Conservation (phyloP, 2,113 vertebrate genomes). For the Macquaria australasica region DNA sequence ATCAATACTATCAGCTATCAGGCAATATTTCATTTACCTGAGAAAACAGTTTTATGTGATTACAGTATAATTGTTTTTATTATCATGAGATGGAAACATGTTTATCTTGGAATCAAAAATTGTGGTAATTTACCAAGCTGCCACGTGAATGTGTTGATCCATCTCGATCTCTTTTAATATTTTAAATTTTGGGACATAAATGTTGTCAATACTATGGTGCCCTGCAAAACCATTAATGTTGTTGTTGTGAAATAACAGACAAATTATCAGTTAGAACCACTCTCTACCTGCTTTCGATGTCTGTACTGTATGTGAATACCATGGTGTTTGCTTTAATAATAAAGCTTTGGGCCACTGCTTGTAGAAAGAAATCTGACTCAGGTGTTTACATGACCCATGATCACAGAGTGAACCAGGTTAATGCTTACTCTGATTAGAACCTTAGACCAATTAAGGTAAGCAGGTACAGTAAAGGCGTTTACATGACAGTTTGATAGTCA, state of each 20-base stretch:
- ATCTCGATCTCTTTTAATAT: not conserved
- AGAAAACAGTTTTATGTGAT: not conserved
- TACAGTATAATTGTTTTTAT: too few relatives aligned
- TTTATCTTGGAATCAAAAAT: not conserved
- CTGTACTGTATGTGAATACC: not conserved
- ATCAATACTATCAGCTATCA: too few relatives aligned
- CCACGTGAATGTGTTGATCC: not conserved
- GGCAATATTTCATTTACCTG: not conserved
- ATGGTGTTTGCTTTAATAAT: not conserved
- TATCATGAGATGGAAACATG: too few relatives aligned
- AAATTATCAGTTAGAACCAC: not conserved
- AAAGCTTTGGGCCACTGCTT: not conserved
- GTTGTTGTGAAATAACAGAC: not conserved
- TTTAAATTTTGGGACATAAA: not conserved
- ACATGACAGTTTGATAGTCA: not conserved
- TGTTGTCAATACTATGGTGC: too few relatives aligned
- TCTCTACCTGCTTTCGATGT: too few relatives aligned
- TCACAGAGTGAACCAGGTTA: not conserved
- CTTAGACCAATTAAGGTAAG: not conserved
- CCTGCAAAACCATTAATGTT: too few relatives aligned
- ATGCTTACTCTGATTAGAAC: not conserved
- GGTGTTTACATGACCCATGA: not conserved
- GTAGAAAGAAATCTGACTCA: not conserved
- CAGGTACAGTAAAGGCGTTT: not conserved
- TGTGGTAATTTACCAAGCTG: not conserved